Conservation (phyloP, 2,797 vertebrate species). For the Streptopelia turtur region DNA sequence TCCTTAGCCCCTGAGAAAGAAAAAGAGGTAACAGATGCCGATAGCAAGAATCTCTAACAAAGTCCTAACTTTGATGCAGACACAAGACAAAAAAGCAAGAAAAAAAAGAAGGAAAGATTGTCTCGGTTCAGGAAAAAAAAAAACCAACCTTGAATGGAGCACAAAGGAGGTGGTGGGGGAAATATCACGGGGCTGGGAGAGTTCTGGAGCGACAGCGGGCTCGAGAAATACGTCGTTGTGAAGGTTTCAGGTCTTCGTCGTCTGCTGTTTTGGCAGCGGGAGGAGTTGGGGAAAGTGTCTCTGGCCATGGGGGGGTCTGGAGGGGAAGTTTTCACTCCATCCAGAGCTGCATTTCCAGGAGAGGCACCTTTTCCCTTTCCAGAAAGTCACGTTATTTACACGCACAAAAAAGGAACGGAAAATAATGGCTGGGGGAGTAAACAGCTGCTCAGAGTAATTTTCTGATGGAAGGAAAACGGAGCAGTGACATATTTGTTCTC, state of each 20-base stretch:
- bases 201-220: neutral
- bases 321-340: neutral
- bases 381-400: neutral
- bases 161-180: slow-evolving; percentile 71
- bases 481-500: neutral
- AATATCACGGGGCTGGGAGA: slow-evolving; percentile 62
- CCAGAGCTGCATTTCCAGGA: rapidly evolving
- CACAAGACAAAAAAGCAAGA: slow-evolving; percentile 70
- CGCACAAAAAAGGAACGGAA: neutral
- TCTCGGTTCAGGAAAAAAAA: slow-evolving; percentile 74
- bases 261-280: neutral
- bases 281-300: neutral
- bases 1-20: slow-evolving; percentile 84
- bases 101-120: slow-evolving; percentile 76
- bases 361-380: neutral
- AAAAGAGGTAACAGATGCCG: slow-evolving; percentile 83
- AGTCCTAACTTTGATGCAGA: slow-evolving; percentile 86
- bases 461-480: neutral
- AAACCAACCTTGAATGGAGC: slow-evolving; percentile 62
- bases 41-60: slow-evolving; percentile 84
- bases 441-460: neutral
- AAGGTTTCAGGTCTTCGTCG: slow-evolving; percentile 34
- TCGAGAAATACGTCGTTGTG: slow-evolving; percentile 32
- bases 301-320: neutral
- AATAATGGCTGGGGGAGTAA: neutral